Percentiles rank a stretch among this genome's conserved stretches.
Evolutionary conservation across 2,113 vertebrate species (phyloP).

Genomic region (Albula goreensis): DNA sequence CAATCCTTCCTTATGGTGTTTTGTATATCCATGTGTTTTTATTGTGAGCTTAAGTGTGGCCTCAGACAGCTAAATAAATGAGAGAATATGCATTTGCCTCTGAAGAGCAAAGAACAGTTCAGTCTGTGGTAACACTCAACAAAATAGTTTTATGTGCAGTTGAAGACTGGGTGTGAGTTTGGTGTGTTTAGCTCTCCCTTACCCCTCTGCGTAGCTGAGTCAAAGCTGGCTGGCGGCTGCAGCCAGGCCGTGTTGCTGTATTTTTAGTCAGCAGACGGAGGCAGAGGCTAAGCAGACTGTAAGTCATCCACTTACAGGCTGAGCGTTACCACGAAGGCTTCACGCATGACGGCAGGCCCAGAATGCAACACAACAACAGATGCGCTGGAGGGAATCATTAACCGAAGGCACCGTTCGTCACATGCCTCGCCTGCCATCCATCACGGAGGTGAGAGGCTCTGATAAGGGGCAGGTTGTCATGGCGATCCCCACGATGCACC

Average conservation of each 20-base stretch:
- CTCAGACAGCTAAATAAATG: not conserved
- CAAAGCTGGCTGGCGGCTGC: not conserved
- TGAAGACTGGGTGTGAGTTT: not conserved
- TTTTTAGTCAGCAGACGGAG: constrained; percentile 22
- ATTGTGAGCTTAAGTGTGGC: not conserved
- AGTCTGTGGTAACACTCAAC: not conserved
- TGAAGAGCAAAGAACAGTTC: not conserved
- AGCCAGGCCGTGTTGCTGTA: not conserved
- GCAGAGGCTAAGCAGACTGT: constrained; percentile 8
- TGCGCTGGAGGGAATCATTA: not conserved
- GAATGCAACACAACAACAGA: constrained; percentile 13
- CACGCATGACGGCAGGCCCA: not conserved
- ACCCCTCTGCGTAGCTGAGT: not conserved
- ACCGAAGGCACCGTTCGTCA: not conserved
- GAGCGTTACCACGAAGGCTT: not conserved
- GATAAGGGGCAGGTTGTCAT: not conserved
- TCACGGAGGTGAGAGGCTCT: not conserved
- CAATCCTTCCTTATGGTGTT: not conserved
- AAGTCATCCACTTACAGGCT: not conserved
- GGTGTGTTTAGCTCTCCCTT: not conserved
- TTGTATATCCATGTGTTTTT: not conserved
- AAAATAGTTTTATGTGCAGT: not conserved
- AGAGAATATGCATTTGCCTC: not conserved
- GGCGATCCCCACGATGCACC: not conserved
- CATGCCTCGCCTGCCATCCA: not conserved